Evolutionary conservation across 2,888 invertebrate species (phyloP).

Genomic region (Orthosia cruda): DNA sequence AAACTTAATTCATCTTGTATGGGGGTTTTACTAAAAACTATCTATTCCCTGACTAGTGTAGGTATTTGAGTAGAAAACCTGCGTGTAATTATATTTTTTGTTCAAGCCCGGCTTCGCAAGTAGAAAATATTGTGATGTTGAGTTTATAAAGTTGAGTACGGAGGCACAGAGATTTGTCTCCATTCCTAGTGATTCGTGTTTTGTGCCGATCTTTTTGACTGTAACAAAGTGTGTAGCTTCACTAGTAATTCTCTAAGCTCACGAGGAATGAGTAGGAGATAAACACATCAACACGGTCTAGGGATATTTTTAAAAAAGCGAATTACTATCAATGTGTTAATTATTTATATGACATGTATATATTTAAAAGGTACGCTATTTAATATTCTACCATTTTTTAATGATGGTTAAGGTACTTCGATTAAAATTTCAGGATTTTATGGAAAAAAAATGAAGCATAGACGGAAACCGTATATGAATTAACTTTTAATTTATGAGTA

Average conservation of each 20-base stretch:
- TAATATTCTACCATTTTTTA: too few relatives aligned
- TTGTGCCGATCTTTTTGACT: neutral
- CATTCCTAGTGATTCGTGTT: conserved; percentile 2
- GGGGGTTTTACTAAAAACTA: neutral
- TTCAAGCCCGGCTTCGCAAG: neutral
- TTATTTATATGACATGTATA: too few relatives aligned
- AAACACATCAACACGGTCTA: too few relatives aligned
- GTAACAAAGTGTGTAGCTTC: neutral
- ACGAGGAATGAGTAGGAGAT: too few relatives aligned
- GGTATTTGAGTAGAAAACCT: conserved; percentile 11
- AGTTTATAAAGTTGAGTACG: neutral
- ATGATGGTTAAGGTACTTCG: too few relatives aligned
- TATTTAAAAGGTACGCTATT: too few relatives aligned
- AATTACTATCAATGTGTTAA: too few relatives aligned
- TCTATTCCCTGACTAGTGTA: neutral
- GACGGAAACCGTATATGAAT: too few relatives aligned
- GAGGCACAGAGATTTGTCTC: conserved; percentile 2
- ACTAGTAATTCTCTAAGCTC: neutral
- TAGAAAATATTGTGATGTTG: neutral
- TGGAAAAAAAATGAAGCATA: too few relatives aligned
- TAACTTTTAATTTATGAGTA: too few relatives aligned
- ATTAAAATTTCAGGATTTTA: too few relatives aligned
- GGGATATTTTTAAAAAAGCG: too few relatives aligned
- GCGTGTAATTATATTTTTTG: conserved; percentile 6
- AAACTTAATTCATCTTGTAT: conserved; percentile 7